phyloP scores from a whole-genome alignment of 2,113 vertebrate species.

The Sturnus vulgaris region DNA sequence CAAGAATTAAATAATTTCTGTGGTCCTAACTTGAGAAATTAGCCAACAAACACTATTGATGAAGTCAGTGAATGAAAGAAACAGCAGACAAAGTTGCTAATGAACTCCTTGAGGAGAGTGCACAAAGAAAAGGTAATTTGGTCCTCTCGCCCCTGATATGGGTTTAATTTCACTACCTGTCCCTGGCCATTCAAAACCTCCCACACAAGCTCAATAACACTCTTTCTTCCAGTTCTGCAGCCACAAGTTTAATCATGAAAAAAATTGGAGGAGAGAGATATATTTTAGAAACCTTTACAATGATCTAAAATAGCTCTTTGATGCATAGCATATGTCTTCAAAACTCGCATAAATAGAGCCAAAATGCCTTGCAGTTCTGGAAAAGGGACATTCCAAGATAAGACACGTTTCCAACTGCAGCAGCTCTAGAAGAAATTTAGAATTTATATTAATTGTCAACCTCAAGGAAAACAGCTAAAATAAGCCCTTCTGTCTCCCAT shows the following conservation, averaged over 20 bases:
- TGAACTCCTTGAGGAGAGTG: neutral
- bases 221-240: neutral
- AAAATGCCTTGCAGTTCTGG: constrained; percentile 8
- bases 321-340: constrained; percentile 41
- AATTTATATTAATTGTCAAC: constrained; percentile 6
- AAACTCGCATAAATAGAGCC: constrained; percentile 1
- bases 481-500: neutral
- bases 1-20: neutral
- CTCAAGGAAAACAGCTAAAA: constrained; percentile 9
- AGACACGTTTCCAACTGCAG: neutral
- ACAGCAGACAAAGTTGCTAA: neutral
- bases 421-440: neutral
- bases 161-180: constrained; percentile 25
- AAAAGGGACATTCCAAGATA: constrained; percentile 32
- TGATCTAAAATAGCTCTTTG: constrained; percentile 29
- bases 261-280: neutral
- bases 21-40: neutral
- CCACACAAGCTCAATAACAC: neutral
- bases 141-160: rapidly evolving
- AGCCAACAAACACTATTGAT: neutral
- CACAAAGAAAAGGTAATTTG: neutral
- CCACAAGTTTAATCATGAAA: neutral
- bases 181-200: constrained; percentile 37
- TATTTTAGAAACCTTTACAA: constrained; percentile 28
- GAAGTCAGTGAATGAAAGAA: neutral